Percentiles rank a stretch among this genome's conserved stretches.
These are phyloP conservation scores for Sinohyriopsis cumingii DNA, from an alignment of 2,888 invertebrate genomes.

Conservation along the genomic window DNA sequence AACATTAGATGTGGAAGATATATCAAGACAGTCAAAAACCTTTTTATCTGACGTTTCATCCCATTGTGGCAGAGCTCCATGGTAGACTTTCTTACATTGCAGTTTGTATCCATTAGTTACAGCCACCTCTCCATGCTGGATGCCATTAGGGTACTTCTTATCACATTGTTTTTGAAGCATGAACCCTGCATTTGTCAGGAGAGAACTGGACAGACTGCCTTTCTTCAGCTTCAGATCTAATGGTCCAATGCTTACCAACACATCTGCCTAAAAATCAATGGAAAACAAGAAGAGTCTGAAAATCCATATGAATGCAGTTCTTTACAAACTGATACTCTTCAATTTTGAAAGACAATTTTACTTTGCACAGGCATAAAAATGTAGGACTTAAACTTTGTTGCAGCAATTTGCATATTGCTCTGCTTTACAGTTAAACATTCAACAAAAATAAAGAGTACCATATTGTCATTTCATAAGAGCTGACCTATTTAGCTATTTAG, in stretches of 20 bases:
- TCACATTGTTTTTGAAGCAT: conserved; percentile 21
- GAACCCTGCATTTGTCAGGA: conserved; percentile 28
- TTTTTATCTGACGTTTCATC: not conserved
- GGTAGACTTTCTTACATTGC: conserved; percentile 22
- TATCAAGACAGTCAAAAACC: not conserved
- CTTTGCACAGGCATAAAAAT: too few species aligned
- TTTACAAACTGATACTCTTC: too few species aligned
- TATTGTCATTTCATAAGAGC: too few species aligned
- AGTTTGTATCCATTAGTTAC: conserved; percentile 23
- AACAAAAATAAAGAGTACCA: too few species aligned
- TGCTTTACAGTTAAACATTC: too few species aligned
- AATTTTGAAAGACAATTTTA: too few species aligned
- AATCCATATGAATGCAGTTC: too few species aligned
- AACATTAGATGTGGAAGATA: not conserved
- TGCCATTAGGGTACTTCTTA: conserved; percentile 15
- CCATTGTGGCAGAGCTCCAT: conserved; percentile 20
- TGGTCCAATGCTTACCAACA: conserved; percentile 35
- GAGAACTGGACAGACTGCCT: conserved; percentile 25
- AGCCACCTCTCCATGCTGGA: conserved; percentile 19
- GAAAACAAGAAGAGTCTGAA: too few species aligned
- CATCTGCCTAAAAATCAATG: conserved; percentile 23
- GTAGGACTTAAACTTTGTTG: too few species aligned
- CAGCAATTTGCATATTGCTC: too few species aligned
- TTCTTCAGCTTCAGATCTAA: conserved; percentile 18
- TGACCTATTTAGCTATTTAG: too few species aligned